phyloP scores from a whole-genome alignment of 2,113 vertebrate species.

The Myotis brandtii region DNA sequence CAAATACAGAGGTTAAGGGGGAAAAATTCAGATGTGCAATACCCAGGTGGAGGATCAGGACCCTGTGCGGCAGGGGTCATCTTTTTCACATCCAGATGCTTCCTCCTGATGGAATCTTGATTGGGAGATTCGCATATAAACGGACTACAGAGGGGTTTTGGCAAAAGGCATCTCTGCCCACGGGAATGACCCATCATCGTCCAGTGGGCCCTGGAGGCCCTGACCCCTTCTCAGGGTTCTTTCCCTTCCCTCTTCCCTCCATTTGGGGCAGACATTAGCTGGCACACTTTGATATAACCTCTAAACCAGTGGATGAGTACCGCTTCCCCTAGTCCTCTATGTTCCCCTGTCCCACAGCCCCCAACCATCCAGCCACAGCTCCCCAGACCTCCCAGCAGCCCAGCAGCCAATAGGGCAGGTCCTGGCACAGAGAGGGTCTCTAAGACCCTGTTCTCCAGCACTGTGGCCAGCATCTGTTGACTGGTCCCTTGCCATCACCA shows the following conservation, averaged over 20 bases:
- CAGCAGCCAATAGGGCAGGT: not conserved
- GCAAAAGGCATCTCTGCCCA: not conserved
- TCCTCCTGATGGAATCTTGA: not conserved
- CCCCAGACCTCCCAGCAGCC: not conserved
- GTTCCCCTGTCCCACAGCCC: not conserved
- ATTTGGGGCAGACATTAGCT: not conserved
- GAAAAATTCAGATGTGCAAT: not conserved
- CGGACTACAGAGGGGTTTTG: not conserved
- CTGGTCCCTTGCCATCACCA: not conserved
- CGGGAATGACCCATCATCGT: not conserved
- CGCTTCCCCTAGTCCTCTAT: not conserved
- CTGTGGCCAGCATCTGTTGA: not conserved
- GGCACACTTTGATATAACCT: not conserved
- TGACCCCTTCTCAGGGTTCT: not conserved
- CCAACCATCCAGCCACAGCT: not conserved
- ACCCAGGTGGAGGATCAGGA: not conserved
- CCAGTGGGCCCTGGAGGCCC: not conserved
- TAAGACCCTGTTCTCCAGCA: not conserved
- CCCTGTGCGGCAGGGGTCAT: not conserved
- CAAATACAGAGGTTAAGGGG: not conserved
- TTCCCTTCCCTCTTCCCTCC: no score
- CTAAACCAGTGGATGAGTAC: not conserved
- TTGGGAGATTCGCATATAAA: not conserved
- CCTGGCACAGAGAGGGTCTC: not conserved
- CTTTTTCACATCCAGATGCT: not conserved